Percentiles rank a stretch among this genome's conserved stretches.
These are phyloP conservation scores for Girardinus metallicus DNA, from an alignment of 2,797 vertebrate genomes.

Conservation along the genomic window DNA sequence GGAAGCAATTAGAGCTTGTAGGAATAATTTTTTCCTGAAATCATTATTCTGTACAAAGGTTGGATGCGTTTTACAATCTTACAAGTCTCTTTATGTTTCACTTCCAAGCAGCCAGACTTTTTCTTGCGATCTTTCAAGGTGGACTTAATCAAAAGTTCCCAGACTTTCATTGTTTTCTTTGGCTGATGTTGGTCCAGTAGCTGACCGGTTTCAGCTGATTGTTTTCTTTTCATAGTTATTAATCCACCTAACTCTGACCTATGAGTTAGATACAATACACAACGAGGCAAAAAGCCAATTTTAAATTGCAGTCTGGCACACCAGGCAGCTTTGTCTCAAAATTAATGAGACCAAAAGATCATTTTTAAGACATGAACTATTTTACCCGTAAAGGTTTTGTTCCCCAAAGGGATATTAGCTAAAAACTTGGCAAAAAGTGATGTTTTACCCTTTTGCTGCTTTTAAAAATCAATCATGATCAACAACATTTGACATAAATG, in stretches of 20 bases:
- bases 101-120: neutral
- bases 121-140: neutral
- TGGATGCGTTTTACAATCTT: neutral
- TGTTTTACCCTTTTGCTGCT: too few species aligned
- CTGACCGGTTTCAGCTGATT: neutral
- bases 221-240: neutral
- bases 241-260: neutral
- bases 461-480: too few species aligned
- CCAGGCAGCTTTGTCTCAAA: too few species aligned
- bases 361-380: too few species aligned
- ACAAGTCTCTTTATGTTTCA: neutral
- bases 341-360: too few species aligned
- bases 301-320: neutral
- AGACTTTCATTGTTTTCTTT: neutral
- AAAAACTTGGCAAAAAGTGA: too few species aligned
- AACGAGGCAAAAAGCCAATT: neutral
- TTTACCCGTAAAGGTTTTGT: too few species aligned
- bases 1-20: neutral
- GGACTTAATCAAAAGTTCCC: neutral
- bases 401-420: too few species aligned
- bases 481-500: too few species aligned
- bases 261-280: neutral
- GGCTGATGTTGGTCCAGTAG: neutral
- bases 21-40: neutral
- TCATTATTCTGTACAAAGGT: neutral